These are phyloP conservation scores for Mormyrus hasselquistii DNA, from an alignment of 2,797 vertebrate species.

Conservation along the genomic window DNA sequence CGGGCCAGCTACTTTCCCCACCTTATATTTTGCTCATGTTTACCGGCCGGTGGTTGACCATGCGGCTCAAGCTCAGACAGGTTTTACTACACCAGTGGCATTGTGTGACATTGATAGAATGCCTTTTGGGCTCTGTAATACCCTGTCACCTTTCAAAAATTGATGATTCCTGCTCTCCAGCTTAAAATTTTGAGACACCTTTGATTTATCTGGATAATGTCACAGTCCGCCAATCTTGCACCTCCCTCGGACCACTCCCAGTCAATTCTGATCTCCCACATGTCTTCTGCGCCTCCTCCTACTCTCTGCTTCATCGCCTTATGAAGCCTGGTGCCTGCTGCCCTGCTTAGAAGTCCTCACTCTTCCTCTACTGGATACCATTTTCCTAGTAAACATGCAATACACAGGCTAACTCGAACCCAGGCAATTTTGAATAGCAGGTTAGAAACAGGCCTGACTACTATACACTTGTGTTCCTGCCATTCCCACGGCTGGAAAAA, in stretches of 20 bases:
- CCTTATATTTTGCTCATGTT: not conserved
- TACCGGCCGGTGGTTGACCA: not conserved
- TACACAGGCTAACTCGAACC: not conserved
- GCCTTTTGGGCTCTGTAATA: constrained; percentile 2
- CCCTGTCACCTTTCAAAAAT: not conserved
- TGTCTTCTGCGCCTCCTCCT: not conserved
- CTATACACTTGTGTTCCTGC: not conserved
- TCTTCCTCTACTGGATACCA: not conserved
- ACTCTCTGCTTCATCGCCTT: not conserved
- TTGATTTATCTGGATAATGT: not conserved
- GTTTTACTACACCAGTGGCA: not conserved
- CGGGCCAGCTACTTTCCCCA: not conserved
- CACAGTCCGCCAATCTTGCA: not conserved
- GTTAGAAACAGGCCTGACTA: not conserved
- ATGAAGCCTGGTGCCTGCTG: not conserved
- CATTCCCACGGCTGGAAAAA: not conserved
- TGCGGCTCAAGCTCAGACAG: not conserved
- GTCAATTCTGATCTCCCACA: constrained; percentile 10
- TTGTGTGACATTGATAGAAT: constrained; percentile 5
- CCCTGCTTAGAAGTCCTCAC: not conserved
- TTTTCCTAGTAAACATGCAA: not conserved
- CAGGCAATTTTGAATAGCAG: not conserved
- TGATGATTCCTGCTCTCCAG: not conserved
- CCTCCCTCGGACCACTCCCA: not conserved
- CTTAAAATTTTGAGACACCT: not conserved